Evolutionary conservation across 2,113 vertebrate species (phyloP).

Genomic region (Triplophysa dalaica): DNA sequence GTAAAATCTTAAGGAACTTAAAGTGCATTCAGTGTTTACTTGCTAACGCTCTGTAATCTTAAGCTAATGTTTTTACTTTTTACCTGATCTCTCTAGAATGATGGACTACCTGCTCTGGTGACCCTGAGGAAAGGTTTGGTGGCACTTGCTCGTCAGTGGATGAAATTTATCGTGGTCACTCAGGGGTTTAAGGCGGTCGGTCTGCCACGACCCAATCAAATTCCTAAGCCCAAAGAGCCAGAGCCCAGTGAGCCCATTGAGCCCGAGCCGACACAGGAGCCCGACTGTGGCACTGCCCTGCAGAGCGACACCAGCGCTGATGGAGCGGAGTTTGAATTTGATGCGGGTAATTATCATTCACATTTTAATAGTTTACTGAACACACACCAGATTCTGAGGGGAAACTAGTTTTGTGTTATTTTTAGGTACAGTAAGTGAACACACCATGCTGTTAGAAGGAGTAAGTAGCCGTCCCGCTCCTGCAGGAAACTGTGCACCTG

Average conservation of each 20-base stretch:
- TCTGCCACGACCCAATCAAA: conserved; percentile 83
- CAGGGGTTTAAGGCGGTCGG: conserved; percentile 95
- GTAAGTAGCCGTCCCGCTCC: conserved; percentile 84
- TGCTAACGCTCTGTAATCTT: too few relatives aligned
- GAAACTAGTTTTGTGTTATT: conserved; percentile 15
- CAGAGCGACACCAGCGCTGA: conserved; percentile 98
- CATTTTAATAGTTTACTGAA: not conserved
- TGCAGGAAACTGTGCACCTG: conserved; percentile 85
- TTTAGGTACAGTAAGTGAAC: conserved; percentile 93
- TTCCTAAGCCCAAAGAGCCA: conserved; percentile 77
- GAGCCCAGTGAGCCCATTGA: conserved; percentile 62
- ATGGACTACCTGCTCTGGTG: conserved; percentile 93
- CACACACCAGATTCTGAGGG: not conserved
- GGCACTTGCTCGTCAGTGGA: conserved; percentile 95
- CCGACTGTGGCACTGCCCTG: conserved; percentile 85
- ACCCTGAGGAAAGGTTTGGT: conserved; percentile 97
- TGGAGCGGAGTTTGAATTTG: conserved; percentile 95
- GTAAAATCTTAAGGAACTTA: too few relatives aligned
- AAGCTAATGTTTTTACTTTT: not conserved
- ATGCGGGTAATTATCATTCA: conserved; percentile 82
- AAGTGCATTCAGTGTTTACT: too few relatives aligned
- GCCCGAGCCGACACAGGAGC: conserved; percentile 75
- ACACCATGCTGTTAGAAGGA: conserved; percentile 95
- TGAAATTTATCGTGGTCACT: conserved; percentile 99
- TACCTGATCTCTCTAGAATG: conserved; percentile 76